Evolutionary conservation across 2,888 invertebrate genomes (phyloP), one percentile per base, ranked within the genome.

Genomic region (Lithophane leautieri): DNA sequence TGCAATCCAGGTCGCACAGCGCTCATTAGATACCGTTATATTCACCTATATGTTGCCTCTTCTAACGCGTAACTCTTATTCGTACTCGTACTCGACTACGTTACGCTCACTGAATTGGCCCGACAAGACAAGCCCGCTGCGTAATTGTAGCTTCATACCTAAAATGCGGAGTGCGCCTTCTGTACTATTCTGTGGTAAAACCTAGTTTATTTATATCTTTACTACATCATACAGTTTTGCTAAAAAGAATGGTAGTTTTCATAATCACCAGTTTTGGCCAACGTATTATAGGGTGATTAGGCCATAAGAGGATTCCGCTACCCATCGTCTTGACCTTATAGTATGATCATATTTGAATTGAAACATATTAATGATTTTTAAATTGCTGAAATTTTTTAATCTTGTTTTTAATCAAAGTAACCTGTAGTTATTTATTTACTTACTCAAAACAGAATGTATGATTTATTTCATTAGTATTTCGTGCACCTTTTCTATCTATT

Each of bases 161-260:
- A 7, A 50, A 50, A 19, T 50, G 19, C 19, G 50, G 19, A 50
- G 50, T 50, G 8, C 19, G 1, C 50, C 19, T 16, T 19, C 50
- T 50, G 50, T 16, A 16, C 34, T 34, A 34, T 34, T 34, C 34
- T 34, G 34, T 34, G 34, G 34, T 34, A 34, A 34, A 74, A 75
- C n/a, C 28, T 74, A 77, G 74, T 78, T 79, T 78, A 44, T 70
- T 68, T 61, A 69, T 65, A 63, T 60, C 42, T 58, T 70, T 16
- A 28, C 34, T 73, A 47, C 28, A 62, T 65, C 72, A 63, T 58
- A 40, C 44, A 50, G 50, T 73, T 25, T 79, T 56, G 56, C 50
- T 67, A 52, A 19, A 47, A 14, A 50, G 4, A 54, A 54, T 75
- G 40, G 52, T 79, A 79, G 68, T 72, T 66, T 44, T 25, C 14